These are phyloP conservation scores for Brachyhypopomus gauderio DNA, from an alignment of 2,113 vertebrate species.

Conservation along the genomic window DNA sequence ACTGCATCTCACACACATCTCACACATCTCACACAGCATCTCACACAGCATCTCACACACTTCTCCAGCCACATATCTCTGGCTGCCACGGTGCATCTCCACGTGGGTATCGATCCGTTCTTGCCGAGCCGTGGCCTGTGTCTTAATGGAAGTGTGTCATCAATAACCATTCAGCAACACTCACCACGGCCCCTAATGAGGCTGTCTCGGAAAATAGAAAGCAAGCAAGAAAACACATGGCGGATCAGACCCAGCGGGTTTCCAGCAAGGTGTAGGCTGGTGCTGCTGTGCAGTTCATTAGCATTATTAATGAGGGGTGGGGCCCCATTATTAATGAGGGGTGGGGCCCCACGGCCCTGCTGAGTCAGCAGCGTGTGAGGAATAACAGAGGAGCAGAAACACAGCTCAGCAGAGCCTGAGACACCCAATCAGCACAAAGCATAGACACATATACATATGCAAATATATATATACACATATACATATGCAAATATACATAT, in stretches of 20 bases:
- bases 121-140: not conserved
- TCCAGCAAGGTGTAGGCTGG: conserved; percentile 16
- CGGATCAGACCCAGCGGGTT: conserved; percentile 6
- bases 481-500: too few species aligned
- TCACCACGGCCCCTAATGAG: conserved; percentile 51
- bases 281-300: conserved; percentile 59
- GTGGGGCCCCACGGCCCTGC: conserved; percentile 58
- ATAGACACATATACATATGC: not conserved
- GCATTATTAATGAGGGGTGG: conserved; percentile 61
- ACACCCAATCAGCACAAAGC: conserved; percentile 64
- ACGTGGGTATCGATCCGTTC: not conserved
- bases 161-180: conserved; percentile 1
- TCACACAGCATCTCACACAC: not conserved
- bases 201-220: conserved; percentile 16
- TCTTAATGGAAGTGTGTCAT: conserved; percentile 7
- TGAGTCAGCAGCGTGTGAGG: conserved; percentile 66
- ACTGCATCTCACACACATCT: too few species aligned
- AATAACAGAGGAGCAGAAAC: conserved; percentile 61
- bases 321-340: too few species aligned
- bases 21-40: too few species aligned
- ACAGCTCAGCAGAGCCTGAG: conserved; percentile 52
- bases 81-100: not conserved
- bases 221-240: conserved; percentile 10
- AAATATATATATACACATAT: conserved; percentile 16
- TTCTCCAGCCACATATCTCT: not conserved